Evolutionary conservation across 1,140 invertebrate species (phyloP).

Genomic region (Bombus consobrinus): DNA sequence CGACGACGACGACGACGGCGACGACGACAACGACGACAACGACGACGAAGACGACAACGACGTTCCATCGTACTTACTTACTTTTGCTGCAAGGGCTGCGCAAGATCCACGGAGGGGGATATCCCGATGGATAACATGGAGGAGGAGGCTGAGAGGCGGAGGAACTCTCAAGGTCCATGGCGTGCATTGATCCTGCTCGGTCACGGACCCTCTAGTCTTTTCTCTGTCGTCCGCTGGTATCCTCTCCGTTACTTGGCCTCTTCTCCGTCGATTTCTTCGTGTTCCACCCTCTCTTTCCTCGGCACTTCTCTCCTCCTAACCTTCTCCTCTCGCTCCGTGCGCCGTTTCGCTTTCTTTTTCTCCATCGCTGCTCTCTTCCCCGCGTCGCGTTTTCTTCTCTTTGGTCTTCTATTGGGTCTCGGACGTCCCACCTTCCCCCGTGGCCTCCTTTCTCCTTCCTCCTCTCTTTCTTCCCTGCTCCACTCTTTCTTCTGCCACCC

Average conservation of each 20-base stretch:
- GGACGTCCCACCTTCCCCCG: neutral
- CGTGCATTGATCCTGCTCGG: conserved; percentile 82
- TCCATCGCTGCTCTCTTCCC: neutral
- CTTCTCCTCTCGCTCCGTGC: neutral
- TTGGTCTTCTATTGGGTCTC: neutral
- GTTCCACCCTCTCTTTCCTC: conserved; percentile 30
- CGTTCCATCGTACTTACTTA: conserved; percentile 29
- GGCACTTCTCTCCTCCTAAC: neutral
- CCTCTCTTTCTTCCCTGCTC: neutral
- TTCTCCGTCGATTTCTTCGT: conserved; percentile 32
- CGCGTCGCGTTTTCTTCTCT: conserved; percentile 8
- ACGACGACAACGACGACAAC: neutral
- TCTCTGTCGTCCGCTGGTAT: conserved; percentile 21
- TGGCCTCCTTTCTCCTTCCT: neutral
- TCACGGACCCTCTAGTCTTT: conserved; percentile 77
- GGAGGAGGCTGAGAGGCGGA: conserved; percentile 45
- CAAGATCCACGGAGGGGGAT: conserved; percentile 18
- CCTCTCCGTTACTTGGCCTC: conserved; percentile 20
- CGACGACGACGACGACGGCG: accelerated
- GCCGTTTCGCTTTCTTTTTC: neutral
- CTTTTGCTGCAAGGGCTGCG: conserved; percentile 57
- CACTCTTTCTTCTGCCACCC: neutral
- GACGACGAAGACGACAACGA: neutral
- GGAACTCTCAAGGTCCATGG: conserved; percentile 79
- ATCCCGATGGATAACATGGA: conserved; percentile 50